Base-by-base conservation (phyloP, 2,888 invertebrate species). In the Cephonodes hylas region DNA sequence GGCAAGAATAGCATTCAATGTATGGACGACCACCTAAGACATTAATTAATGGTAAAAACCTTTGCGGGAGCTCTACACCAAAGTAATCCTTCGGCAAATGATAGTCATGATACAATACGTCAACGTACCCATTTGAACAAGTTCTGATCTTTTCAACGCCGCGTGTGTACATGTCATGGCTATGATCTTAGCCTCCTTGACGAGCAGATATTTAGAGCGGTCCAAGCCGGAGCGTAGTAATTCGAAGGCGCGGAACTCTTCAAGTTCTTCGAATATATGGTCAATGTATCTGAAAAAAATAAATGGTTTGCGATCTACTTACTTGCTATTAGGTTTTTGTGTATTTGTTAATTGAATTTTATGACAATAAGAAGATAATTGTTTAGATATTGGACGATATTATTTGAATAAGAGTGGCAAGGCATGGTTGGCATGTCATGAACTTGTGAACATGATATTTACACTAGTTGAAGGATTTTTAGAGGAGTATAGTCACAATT, bases 111-210 rank as follows among this genome's bases (percentile, higher is more conserved):
- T 34, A 8, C 20, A 8, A 13, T 3, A 8, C 0, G 0, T 44
- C 1, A 48, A 72, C 93, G 87, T 89, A 94, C 96, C 97, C 87
- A 98, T 95, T 81, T 98, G 97, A 0, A 99, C 99, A 3, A 99
- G 93, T 85, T 99, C 99, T 59, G 98, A 96, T 27, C 99, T 94
- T 81, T 99, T 99, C 10, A 99, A 93, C 0, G 99, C 99, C 0
- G 99, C 99, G 86, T 99, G 99, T 0, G 99, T 99, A 91, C 99
- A 99, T 0, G 99, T 99, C 99, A 99, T 99, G 0, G 99, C 99
- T 73, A 99, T 99, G 61, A 99, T 99, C 91, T 99, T 99, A 0
- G 99, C 99, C 84, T 99, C 99, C 81, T 99, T 98, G 0, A 99
- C 99, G 60, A 99, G 93, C 62, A 99, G 93, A 88, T 99, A 99